These are phyloP conservation scores for Microtus ochrogaster DNA, from an alignment of 2,113 vertebrate genomes.

Conservation along the genomic window DNA sequence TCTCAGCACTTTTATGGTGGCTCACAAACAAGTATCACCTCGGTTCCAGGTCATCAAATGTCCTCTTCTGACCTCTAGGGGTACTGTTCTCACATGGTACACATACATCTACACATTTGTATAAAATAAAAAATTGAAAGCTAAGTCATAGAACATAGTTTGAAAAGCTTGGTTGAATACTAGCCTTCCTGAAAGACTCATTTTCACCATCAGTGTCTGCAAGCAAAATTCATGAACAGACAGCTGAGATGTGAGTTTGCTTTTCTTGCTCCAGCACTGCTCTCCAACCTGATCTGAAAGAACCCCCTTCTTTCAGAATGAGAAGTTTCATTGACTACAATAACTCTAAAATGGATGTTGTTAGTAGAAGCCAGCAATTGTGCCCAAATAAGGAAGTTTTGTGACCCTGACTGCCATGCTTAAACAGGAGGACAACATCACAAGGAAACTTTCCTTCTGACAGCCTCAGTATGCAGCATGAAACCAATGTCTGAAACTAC, in stretches of 20 bases:
- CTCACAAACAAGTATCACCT: no score
- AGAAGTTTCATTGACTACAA: slow-evolving; percentile 85
- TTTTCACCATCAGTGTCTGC: slow-evolving; percentile 51
- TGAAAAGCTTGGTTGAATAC: slow-evolving; percentile 30
- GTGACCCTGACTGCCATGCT: slow-evolving; percentile 65
- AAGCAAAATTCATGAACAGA: slow-evolving; percentile 81
- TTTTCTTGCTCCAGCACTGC: slow-evolving; percentile 83
- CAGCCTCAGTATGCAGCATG: slow-evolving; percentile 52
- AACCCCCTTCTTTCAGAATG: slow-evolving; percentile 82
- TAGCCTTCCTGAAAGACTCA: slow-evolving; percentile 18
- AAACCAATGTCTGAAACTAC: slow-evolving; percentile 68
- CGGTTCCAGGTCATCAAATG: no score
- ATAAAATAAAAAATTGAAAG: not conserved
- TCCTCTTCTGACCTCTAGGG: not conserved
- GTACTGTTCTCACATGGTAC: not conserved
- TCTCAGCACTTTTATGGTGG: not conserved
- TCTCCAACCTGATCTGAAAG: slow-evolving; percentile 85
- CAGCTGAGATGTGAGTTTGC: slow-evolving; percentile 83
- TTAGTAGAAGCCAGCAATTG: slow-evolving; percentile 81
- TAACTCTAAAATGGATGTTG: slow-evolving; percentile 80
- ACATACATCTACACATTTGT: no score
- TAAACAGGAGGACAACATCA: slow-evolving; percentile 63
- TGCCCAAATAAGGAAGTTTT: slow-evolving; percentile 77
- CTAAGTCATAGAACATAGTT: not conserved
- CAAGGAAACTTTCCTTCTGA: slow-evolving; percentile 61